These are phyloP conservation scores for Lepidonotus clava DNA, from an alignment of 2,888 invertebrate species.

Conservation along the genomic window DNA sequence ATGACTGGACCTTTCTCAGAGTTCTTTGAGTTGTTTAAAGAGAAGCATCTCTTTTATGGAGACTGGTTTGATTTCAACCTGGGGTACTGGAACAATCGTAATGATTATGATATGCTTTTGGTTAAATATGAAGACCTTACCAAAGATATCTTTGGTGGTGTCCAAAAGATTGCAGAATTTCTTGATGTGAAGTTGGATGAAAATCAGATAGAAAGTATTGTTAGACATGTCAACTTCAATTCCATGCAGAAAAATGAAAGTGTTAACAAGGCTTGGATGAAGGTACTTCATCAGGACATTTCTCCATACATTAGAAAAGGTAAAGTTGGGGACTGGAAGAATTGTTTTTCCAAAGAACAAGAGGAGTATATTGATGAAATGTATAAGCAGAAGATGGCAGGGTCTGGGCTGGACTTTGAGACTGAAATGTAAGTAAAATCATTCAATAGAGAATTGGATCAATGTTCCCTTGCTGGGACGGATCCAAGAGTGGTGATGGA, in stretches of 20 bases:
- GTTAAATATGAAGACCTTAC: constrained; percentile 42
- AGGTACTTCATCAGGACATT: neutral
- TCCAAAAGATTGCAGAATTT: neutral
- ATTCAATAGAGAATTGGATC: too few species aligned
- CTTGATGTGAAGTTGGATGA: neutral
- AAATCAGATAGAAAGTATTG: neutral
- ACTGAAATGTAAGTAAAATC: too few species aligned
- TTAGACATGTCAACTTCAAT: neutral
- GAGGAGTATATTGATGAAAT: constrained; percentile 12
- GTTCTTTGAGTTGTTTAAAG: constrained; percentile 26
- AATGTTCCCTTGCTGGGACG: too few species aligned
- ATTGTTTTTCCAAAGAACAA: constrained; percentile 12
- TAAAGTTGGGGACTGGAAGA: constrained; percentile 33
- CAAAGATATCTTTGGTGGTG: neutral
- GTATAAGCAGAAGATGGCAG: constrained; percentile 4
- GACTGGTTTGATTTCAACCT: constrained; percentile 30
- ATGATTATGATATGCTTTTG: neutral
- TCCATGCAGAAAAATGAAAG: constrained; percentile 2
- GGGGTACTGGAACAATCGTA: neutral
- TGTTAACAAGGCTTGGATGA: neutral
- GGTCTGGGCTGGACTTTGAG: neutral
- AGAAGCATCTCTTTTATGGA: constrained; percentile 21
- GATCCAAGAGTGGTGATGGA: too few species aligned
- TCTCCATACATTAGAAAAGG: constrained; percentile 48
- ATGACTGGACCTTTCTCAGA: constrained; percentile 39